Conservation (phyloP, 2,797 vertebrate genomes). For the Sardinella longiceps region DNA sequence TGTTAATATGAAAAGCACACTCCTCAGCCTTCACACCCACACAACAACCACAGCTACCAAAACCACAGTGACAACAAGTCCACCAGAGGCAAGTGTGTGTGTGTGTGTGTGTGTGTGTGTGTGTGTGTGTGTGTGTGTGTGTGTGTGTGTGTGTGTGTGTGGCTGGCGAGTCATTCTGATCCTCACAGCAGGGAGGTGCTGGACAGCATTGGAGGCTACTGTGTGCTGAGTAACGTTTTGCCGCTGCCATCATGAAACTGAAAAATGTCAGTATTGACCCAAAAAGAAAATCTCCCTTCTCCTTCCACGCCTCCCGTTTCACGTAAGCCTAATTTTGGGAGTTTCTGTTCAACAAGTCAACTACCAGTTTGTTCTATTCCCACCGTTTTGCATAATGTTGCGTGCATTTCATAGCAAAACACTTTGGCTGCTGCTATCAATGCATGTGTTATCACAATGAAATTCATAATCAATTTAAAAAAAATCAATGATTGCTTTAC, state of each 20-base stretch:
- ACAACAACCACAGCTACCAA: conserved; percentile 7
- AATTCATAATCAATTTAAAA: not conserved
- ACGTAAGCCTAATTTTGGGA: not conserved
- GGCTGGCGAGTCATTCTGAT: not conserved
- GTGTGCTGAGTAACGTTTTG: not conserved
- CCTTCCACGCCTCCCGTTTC: not conserved
- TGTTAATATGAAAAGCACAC: not conserved
- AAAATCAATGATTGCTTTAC: conserved; percentile 56
- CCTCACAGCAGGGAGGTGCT: not conserved
- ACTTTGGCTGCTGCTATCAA: not conserved
- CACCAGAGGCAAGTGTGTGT: not conserved
- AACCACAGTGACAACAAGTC: not conserved
- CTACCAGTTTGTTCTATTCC: not conserved
- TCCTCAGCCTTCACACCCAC: conserved; percentile 1
- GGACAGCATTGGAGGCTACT: not conserved
- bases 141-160: conserved; percentile 10
- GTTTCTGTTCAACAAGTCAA: not conserved
- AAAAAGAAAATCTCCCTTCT: conserved; percentile 6
- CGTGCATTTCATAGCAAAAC: not conserved
- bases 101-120: not conserved
- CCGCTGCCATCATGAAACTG: not conserved
- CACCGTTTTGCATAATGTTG: not conserved
- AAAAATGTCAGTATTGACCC: conserved; percentile 13
- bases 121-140: not conserved
- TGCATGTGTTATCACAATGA: not conserved